A percentile compares a stretch with the other conserved stretches of the same genome.
Conservation (phyloP, 1,140 invertebrate genomes). For the Trachymyrmex septentrionalis region DNA sequence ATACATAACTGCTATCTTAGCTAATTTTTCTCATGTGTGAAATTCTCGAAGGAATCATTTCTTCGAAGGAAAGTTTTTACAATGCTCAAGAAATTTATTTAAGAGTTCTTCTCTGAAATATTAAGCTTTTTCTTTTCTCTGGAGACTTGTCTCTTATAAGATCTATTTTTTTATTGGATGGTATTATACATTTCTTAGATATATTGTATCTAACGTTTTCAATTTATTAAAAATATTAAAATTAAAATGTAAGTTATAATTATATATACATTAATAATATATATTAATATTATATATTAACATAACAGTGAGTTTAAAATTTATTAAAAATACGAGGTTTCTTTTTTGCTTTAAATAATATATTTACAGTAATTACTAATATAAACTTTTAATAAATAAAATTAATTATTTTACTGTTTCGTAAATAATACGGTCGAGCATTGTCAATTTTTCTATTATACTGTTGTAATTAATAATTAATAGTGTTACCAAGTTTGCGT, state of each 20-base stretch:
- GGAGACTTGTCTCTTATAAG: not conserved
- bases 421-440: not conserved
- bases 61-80: not conserved
- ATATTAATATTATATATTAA: too few species aligned
- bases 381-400: not conserved
- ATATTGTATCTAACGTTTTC: not conserved
- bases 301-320: too few species aligned
- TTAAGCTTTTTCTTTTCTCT: not conserved
- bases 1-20: conserved; percentile 20
- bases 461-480: not conserved
- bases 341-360: not conserved
- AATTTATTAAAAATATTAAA: not conserved
- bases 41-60: not conserved
- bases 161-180: not conserved
- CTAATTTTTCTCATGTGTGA: conserved; percentile 1
- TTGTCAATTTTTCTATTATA: not conserved
- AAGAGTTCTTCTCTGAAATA: not conserved
- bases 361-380: not conserved
- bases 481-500: not conserved
- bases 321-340: not conserved
- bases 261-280: too few species aligned
- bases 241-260: too few species aligned
- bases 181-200: not conserved
- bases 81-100: not conserved
- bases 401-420: too few species aligned